Evolutionary conservation across 2,888 invertebrate genomes (phyloP), one percentile per base, ranked within the genome.

Genomic region (Archips crataeganus): DNA sequence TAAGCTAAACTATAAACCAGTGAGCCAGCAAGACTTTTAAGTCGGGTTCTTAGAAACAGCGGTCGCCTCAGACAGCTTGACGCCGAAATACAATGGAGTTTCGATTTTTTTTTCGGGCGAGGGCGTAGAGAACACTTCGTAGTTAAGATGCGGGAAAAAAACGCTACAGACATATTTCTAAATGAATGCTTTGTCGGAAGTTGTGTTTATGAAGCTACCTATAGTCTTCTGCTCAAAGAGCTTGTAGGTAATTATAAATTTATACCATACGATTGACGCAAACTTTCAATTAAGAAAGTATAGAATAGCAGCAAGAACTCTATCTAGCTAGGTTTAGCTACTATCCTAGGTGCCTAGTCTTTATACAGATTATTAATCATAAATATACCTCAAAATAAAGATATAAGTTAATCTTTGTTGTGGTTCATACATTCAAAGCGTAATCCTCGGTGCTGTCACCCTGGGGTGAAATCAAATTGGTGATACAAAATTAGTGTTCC

Each of bases 31-130:
- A 67, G 57, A 80, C 81, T 80, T 81, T 76, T 71, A 72, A 69
- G 64, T 70, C 75, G 77, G 82, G 84, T 92, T 92, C 93, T 90
- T 75, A 90, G 93, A 93, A 93, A 81, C 87, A 83, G 83, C 87
- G 86, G 86, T 80, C 83, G 85, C 77, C 82, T 86, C 93, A 94
- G 94, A 94, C 94, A 85, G 94, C 93, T 86, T 92, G 94, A 87
- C 94, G 94, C 93, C 90, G 81, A 79, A 84, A 81, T 85, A 93
- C 93, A 93, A 93, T 91, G 85, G 91, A 80, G 80, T 83, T 85
- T 80, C 81, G 84, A 85, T 92, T 92, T 87, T 39, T 90, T 85
- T 87, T 84, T 49, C n/a, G 82, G 75, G 84, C 79, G 81, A 84
- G 87, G 85, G 86, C 85, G 84, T 85, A 82, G 84, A 85, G 82